Conservation (phyloP, 2,888 invertebrate genomes). For the Coenonympha arcania region DNA sequence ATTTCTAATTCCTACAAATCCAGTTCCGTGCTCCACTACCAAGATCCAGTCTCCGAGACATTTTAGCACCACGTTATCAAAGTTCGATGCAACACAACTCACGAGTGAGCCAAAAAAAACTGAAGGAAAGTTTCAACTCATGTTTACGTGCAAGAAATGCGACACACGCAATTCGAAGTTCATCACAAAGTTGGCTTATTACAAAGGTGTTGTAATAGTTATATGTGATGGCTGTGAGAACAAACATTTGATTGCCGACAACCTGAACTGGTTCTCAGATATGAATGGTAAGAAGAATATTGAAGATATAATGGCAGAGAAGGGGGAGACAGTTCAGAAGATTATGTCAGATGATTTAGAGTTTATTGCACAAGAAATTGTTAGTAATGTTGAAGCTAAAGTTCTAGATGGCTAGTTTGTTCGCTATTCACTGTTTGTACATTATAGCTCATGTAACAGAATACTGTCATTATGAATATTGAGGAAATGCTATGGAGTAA, state of each 20-base stretch:
- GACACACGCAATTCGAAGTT: conserved; percentile 81
- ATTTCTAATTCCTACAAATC: conserved; percentile 39
- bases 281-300: conserved; percentile 85
- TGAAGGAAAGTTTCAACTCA: conserved; percentile 78
- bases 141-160: conserved; percentile 94
- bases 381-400: conserved; percentile 36
- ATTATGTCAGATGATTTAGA: conserved; percentile 67
- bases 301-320: conserved; percentile 89
- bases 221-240: conserved; percentile 90
- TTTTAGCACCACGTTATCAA: conserved; percentile 45
- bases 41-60: conserved; percentile 50
- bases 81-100: conserved; percentile 41
- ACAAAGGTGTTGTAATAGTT: conserved; percentile 93
- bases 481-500: no score
- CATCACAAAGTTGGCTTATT: conserved; percentile 89
- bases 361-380: conserved; percentile 58
- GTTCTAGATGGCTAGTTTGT: conserved; percentile 27
- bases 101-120: conserved; percentile 39
- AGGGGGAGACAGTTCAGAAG: conserved; percentile 86
- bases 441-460: no score
- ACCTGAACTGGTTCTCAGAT: conserved; percentile 94
- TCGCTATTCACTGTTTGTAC: no score
- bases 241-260: conserved; percentile 96
- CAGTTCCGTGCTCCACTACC: conserved; percentile 48
- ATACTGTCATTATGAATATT: no score